Percentiles rank a stretch among this genome's conserved stretches.
Evolutionary conservation across 2,113 vertebrate species (phyloP).

Genomic region (Ceuthmochares aereus): DNA sequence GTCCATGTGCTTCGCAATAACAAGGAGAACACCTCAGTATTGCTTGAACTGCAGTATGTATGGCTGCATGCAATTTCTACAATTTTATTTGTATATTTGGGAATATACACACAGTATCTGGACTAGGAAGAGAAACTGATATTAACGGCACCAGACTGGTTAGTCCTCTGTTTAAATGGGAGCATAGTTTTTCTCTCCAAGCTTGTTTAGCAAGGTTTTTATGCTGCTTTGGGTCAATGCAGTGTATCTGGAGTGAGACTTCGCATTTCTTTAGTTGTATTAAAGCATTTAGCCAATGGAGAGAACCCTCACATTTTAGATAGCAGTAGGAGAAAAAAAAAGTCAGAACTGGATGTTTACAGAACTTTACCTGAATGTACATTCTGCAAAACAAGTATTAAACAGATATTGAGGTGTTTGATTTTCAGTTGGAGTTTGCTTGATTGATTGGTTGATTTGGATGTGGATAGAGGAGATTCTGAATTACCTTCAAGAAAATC

Average conservation of each 20-base stretch:
- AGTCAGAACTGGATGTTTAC: slow-evolving; percentile 6
- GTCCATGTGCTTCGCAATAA: not conserved
- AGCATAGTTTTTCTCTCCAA: not conserved
- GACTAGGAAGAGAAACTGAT: not conserved
- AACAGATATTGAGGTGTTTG: not conserved
- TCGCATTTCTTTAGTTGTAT: not conserved
- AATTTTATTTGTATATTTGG: not conserved
- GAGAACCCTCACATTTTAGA: not conserved
- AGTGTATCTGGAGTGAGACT: not conserved
- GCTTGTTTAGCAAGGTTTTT: not conserved
- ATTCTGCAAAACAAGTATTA: not conserved
- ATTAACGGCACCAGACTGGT: not conserved
- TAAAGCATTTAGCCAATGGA: not conserved
- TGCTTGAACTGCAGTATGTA: slow-evolving; percentile 25
- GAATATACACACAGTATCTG: not conserved
- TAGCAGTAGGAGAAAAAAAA: not conserved
- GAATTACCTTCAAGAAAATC: slow-evolving; percentile 1
- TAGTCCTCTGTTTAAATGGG: not conserved
- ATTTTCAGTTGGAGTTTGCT: not conserved
- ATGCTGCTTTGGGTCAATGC: not conserved
- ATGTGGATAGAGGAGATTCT: not conserved
- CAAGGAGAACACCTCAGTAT: slow-evolving; percentile 7
- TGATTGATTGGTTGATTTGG: not conserved
- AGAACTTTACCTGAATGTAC: not conserved
- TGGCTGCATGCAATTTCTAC: not conserved